A percentile compares a stretch with the other conserved stretches of the same genome.
These are phyloP conservation scores for Heliconius aoede DNA, from an alignment of 2,888 invertebrate species.

Conservation along the genomic window DNA sequence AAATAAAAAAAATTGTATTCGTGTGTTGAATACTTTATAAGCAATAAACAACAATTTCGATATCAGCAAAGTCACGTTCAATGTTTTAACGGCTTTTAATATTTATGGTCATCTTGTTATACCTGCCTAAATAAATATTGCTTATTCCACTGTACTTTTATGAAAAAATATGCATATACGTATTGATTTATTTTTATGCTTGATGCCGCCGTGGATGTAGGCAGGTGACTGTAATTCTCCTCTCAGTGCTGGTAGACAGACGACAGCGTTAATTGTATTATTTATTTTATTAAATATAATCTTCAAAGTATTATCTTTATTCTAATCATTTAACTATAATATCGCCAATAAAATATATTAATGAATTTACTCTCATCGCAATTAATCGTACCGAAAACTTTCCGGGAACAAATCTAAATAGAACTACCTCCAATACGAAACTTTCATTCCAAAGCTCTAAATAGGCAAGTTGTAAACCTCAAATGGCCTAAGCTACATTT, in stretches of 20 bases:
- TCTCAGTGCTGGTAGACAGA: too few relatives aligned
- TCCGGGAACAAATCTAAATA: conserved; percentile 4
- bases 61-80: conserved; percentile 22
- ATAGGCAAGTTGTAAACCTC: conserved; percentile 36
- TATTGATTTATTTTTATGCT: background rate
- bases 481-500: conserved; percentile 10
- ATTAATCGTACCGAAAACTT: background rate
- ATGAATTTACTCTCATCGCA: background rate
- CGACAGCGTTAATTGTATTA: background rate
- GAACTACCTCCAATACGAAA: conserved; percentile 37
- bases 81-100: conserved; percentile 32
- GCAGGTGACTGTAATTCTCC: background rate
- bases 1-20: conserved; percentile 22
- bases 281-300: too few relatives aligned
- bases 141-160: background rate
- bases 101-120: conserved; percentile 37
- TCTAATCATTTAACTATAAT: background rate
- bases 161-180: background rate
- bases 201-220: too few relatives aligned
- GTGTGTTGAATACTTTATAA: conserved; percentile 34
- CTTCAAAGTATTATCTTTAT: background rate
- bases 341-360: background rate
- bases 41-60: conserved; percentile 34
- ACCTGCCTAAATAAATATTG: conserved; percentile 17
- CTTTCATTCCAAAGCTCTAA: conserved; percentile 34